Evolutionary conservation across 2,888 invertebrate species (phyloP), one percentile per base, ranked within the genome.

Genomic region (Agrochola lota): DNA sequence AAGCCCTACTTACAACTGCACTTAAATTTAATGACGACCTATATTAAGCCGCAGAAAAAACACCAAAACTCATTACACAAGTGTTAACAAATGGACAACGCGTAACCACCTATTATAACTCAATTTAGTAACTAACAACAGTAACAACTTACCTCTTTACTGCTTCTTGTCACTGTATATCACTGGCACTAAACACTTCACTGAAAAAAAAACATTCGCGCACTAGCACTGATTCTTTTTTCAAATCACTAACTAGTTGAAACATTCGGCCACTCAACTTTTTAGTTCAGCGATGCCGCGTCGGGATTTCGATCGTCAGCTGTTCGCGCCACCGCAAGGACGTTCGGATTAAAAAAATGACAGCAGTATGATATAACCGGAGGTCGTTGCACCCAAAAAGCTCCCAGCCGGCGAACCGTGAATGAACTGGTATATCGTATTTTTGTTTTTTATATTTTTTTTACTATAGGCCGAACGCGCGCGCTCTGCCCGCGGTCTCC

Each of bases 401-500:
- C 91, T 91, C 87, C 86, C 90, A 90, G 91, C 90, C 91, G 92
- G 90, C 91, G 92, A 93, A 92, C 91, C 94, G 94, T 94, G 94
- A 95, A 94, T 95, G 94, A 93, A 94, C 93, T 91, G 93, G 92
- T 91, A 90, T 90, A 90, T 91, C 89, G 91, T 91, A 92, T 91
- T 93, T 84, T 93, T 92, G 83, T 85, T 85, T 89, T 89, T 88
- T 85, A 62, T 82, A n/a, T 84, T 78, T 84, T 68, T 86, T 87
- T 88, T 89, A 87, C 82, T 85, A 87, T 85, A 84, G 77, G 69
- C 77, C 40, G 69, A 88, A 89, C 91, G 93, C 95, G 96, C 94
- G 95, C 95, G 95, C 94, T 91, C 95, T 81, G 91, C 89, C 89
- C 94, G 95, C 94, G 91, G 88, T 91, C 96, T 91, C 93, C 91